Evolutionary conservation across 2,797 vertebrate genomes (phyloP).

Genomic region (Ptychobarbus kaznakovi): DNA sequence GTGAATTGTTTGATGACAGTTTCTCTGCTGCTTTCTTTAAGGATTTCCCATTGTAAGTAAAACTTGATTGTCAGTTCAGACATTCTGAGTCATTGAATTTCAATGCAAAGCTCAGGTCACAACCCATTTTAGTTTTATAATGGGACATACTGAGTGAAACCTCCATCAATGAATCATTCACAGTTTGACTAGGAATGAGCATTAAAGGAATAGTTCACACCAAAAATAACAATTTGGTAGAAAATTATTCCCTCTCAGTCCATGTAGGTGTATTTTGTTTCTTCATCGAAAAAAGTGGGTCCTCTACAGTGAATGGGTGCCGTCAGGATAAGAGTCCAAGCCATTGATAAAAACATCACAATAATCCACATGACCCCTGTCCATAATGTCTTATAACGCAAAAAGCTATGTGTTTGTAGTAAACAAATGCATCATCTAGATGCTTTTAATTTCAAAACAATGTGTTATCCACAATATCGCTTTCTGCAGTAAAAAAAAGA

Average conservation of each 20-base stretch:
- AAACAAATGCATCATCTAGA: background rate
- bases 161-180: background rate
- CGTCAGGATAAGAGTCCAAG: background rate
- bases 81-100: background rate
- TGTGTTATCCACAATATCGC: background rate
- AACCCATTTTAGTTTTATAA: background rate
- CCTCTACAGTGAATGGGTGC: background rate
- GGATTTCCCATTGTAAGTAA: background rate
- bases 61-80: background rate
- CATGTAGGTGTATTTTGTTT: background rate
- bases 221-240: background rate
- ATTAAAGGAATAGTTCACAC: background rate
- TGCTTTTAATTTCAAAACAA: background rate
- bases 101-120: background rate
- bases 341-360: background rate
- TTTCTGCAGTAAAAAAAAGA: background rate
- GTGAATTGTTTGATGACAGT: background rate
- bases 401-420: background rate
- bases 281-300: background rate
- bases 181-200: background rate
- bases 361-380: background rate
- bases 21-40: background rate
- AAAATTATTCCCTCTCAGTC: background rate
- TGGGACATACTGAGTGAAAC: background rate
- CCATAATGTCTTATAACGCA: background rate